Conservation (phyloP, 2,888 invertebrate species). For the Cyclophora punctaria region DNA sequence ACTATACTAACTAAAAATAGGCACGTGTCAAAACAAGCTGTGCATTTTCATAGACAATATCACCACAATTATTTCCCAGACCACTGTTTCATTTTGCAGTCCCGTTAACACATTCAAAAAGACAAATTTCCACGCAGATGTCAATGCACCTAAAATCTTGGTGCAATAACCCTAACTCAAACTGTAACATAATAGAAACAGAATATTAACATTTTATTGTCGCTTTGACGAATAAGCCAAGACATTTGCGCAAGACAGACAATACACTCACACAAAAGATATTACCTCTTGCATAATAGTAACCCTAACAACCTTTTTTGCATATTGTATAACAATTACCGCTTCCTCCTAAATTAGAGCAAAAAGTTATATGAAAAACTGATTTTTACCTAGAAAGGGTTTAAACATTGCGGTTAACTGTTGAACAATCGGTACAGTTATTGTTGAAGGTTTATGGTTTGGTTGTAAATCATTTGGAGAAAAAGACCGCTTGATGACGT, state of each 20-base stretch:
- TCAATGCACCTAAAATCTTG: slow-evolving; percentile 13
- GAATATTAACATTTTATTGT: slow-evolving; percentile 32
- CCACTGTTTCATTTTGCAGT: neutral
- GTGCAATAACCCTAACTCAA: slow-evolving; percentile 9
- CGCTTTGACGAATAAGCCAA: slow-evolving; percentile 21
- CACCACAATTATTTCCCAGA: no score
- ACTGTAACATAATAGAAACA: slow-evolving; percentile 15
- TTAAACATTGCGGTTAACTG: slow-evolving; percentile 72
- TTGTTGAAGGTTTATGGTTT: slow-evolving; percentile 61
- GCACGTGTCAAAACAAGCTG: no score
- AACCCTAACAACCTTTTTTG: slow-evolving; percentile 54
- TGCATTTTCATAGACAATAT: no score
- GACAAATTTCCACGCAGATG: slow-evolving; percentile 10
- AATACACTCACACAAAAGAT: slow-evolving; percentile 36
- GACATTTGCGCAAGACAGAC: slow-evolving; percentile 34
- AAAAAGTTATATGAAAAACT: slow-evolving; percentile 46
- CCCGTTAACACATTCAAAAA: slow-evolving; percentile 9
- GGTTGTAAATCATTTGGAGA: slow-evolving; percentile 68
- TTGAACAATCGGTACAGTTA: slow-evolving; percentile 73
- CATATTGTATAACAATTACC: slow-evolving; percentile 57
- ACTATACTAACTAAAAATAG: no score
- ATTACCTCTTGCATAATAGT: slow-evolving; percentile 28
- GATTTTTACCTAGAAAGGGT: slow-evolving; percentile 67
- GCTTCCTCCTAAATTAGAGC: slow-evolving; percentile 65
- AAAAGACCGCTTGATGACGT: slow-evolving; percentile 58